Percentiles rank a stretch among this genome's conserved stretches.
phyloP scores from a whole-genome alignment of 2,888 invertebrate species.

The Rhogogaster chlorosoma region DNA sequence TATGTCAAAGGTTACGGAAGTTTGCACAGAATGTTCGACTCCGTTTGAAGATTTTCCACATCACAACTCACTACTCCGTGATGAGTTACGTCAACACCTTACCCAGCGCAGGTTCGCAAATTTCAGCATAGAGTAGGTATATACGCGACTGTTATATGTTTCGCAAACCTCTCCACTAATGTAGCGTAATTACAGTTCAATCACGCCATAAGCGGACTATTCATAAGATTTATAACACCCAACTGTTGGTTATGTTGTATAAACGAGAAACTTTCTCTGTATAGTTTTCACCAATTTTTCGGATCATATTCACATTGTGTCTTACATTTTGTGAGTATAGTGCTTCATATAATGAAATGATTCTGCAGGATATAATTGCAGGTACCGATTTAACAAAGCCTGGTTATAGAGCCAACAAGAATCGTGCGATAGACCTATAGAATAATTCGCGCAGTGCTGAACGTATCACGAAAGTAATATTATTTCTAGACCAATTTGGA shows the following conservation, averaged over 20 bases:
- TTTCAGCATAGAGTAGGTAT: neutral
- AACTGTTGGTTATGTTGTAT: neutral
- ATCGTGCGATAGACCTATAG: constrained; percentile 11
- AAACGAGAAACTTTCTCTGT: constrained; percentile 12
- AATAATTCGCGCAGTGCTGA: neutral
- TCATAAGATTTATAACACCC: neutral
- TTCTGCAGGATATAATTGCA: neutral
- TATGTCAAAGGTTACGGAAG: constrained; percentile 4
- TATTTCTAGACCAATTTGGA: neutral
- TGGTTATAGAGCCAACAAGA: neutral
- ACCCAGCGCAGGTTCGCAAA: neutral
- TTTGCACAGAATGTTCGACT: constrained; percentile 29
- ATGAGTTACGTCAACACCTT: constrained; percentile 26
- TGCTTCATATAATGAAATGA: neutral
- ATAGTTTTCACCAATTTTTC: neutral
- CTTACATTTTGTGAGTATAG: neutral
- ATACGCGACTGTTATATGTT: constrained; percentile 1
- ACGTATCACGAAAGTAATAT: neutral
- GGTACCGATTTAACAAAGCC: neutral
- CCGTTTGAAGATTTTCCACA: constrained; percentile 42
- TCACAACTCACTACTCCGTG: constrained; percentile 5
- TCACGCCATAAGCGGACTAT: constrained; percentile 7
- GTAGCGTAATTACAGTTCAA: neutral
- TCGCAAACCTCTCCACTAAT: neutral
- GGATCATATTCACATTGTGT: neutral